Base-by-base conservation (phyloP, 2,113 vertebrate species). In the Anguilla japonica region DNA sequence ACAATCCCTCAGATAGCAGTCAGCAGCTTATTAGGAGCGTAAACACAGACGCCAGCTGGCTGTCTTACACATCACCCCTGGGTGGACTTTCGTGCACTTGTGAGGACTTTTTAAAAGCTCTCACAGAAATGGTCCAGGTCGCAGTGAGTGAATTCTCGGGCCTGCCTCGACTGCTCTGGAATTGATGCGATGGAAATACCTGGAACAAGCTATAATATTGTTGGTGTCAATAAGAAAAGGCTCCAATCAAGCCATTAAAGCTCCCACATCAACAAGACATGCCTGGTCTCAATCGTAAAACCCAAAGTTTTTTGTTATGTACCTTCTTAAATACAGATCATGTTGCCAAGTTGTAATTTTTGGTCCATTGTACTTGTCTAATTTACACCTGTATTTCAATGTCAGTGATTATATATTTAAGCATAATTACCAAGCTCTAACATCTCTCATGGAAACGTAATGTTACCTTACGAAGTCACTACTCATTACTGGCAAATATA, bases 1-100 rank as follows among this genome's bases (percentile, higher is more conserved):
- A 41, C 83, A 34, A 79, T 46, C 18, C 20, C 71, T 78, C 67
- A 78, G 71, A 20, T 26, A 85, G 41, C 20, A 46, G 18, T 34
- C 40, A 85, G 84, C 20, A 43, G 67, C 84, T 79, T 14, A 2
- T 34, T 39, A 85, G 84, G 15, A 43, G 84, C 67, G n/a, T 14
- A 2, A 43, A 18, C 50, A 56, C 79, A 41, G 43, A 82, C 29
- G 9, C 67, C 86, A 83, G 82, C 43, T 41, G 86, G 86, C 22
- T 40, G 82, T 83, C 80, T 46, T 82, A 67, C 8, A n/a, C 50
- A 7, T 67, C 6, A 41, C 86, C n/a, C 81, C 18, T 13, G 41
- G 81, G 50, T 29, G 78, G 78, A 57, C 56, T 1, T 26, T 26
- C 6, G 60, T 26, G 3, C 26, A 3, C 22, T 67, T 67, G 56